These are phyloP conservation scores for Aphelenchoides bicaudatus DNA, from an alignment of 2,888 invertebrate species.

Conservation along the genomic window DNA sequence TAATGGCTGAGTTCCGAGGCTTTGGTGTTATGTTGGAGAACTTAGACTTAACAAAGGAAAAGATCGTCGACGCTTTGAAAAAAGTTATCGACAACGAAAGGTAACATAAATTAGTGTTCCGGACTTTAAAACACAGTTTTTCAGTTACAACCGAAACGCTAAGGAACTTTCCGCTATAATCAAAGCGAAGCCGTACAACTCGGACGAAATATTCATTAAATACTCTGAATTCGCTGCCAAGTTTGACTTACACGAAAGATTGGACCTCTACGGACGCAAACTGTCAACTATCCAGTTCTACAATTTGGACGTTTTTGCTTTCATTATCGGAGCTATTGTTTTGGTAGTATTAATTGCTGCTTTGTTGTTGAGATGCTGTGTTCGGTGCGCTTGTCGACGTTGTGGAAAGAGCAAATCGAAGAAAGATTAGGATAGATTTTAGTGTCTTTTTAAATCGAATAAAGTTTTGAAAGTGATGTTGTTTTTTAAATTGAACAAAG, in stretches of 20 bases:
- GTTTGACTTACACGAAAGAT: conserved; percentile 6
- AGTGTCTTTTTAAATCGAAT: too few relatives aligned
- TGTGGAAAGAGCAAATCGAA: too few relatives aligned
- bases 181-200: conserved; percentile 11
- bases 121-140: neutral
- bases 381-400: too few relatives aligned
- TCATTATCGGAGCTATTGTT: neutral
- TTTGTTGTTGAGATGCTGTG: too few relatives aligned
- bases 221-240: conserved; percentile 18
- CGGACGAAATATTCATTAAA: too few relatives aligned
- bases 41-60: conserved; percentile 2
- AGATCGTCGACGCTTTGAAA: conserved; percentile 10
- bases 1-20: conserved; percentile 7
- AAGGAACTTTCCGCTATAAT: conserved; percentile 10
- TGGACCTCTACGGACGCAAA: conserved; percentile 15
- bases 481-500: too few relatives aligned
- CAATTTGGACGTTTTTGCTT: conserved; percentile 7
- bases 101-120: too few relatives aligned
- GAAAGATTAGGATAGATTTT: too few relatives aligned
- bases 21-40: neutral
- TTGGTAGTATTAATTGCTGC: too few relatives aligned
- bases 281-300: conserved; percentile 15
- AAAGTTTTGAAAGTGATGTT: too few relatives aligned
- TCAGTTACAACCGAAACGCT: conserved; percentile 19
- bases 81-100: too few relatives aligned